Conservation (phyloP, 2,888 invertebrate genomes). For the Heliconius sara region DNA sequence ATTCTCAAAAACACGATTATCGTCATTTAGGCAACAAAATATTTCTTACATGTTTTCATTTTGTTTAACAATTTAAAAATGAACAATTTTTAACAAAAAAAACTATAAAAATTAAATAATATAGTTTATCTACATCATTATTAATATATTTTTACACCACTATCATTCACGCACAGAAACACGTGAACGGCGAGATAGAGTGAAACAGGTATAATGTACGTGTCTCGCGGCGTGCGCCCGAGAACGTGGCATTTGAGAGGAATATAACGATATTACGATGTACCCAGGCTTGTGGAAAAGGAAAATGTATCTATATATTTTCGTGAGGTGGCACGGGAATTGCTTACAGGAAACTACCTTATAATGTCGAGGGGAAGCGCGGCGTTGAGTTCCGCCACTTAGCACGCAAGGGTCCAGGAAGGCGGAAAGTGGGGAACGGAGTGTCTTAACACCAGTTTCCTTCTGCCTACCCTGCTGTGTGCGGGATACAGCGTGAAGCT, state of each 20-base stretch:
- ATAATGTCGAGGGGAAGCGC: no score
- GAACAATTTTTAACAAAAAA: background rate
- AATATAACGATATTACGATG: slow-evolving; percentile 13
- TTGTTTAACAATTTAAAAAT: background rate
- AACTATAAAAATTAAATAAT: background rate
- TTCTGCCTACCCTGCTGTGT: no score
- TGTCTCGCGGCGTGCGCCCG: slow-evolving; percentile 45
- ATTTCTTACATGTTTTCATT: background rate
- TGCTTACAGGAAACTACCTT: no score
- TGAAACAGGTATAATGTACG: slow-evolving; percentile 51
- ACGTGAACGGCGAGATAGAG: slow-evolving; percentile 60
- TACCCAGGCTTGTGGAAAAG: background rate
- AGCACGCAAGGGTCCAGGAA: no score
- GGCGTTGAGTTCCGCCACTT: no score
- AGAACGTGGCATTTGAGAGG: slow-evolving; percentile 55
- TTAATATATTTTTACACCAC: slow-evolving; percentile 53
- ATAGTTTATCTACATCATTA: background rate
- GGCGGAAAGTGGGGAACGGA: no score
- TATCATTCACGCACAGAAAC: slow-evolving; percentile 66
- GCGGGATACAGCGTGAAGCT: no score
- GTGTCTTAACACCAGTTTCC: no score
- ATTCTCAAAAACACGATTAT: no score
- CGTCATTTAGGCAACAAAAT: no score
- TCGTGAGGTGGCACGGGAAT: background rate
- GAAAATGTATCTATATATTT: no score